Percentiles rank a stretch among this genome's conserved stretches.
phyloP scores from a whole-genome alignment of 2,888 invertebrate genomes.

The Strigamia transsilvanica region DNA sequence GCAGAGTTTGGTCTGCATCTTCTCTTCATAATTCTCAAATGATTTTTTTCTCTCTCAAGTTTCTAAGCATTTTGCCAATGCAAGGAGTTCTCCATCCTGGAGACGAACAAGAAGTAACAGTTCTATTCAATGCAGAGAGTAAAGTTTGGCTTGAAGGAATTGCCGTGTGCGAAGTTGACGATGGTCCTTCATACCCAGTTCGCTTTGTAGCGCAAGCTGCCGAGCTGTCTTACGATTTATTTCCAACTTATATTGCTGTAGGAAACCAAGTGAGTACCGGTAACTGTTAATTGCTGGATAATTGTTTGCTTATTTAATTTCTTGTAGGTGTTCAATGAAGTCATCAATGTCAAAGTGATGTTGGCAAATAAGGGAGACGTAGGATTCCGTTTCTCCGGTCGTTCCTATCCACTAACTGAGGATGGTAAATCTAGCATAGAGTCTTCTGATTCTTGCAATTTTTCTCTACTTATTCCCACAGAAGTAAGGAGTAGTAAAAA shows the following conservation, averaged over 20 bases:
- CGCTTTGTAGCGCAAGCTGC: background rate
- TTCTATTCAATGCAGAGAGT: conserved; percentile 3
- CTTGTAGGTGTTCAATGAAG: background rate
- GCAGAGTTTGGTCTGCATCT: no score
- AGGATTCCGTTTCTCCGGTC: background rate
- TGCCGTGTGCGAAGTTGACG: conserved; percentile 17
- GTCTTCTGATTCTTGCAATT: background rate
- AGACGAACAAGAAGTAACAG: background rate
- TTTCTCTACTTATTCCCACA: background rate
- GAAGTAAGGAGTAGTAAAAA: background rate
- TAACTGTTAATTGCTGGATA: background rate
- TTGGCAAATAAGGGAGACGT: background rate
- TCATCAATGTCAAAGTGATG: background rate
- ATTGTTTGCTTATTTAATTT: background rate
- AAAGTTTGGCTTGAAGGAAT: background rate
- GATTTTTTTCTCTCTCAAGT: background rate
- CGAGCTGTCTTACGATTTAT: background rate
- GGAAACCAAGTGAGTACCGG: conserved; percentile 35
- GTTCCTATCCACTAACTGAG: background rate
- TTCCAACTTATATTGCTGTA: conserved; percentile 16
- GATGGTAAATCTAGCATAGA: background rate
- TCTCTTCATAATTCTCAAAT: no score
- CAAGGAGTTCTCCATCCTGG: background rate
- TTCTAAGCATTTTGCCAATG: background rate
- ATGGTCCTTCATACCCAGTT: conserved; percentile 24